Evolutionary conservation across 92 coral and sea anemone genomes (phyloP), one percentile per base, ranked within the genome.

Genomic region (Palythoa grandiflora): DNA sequence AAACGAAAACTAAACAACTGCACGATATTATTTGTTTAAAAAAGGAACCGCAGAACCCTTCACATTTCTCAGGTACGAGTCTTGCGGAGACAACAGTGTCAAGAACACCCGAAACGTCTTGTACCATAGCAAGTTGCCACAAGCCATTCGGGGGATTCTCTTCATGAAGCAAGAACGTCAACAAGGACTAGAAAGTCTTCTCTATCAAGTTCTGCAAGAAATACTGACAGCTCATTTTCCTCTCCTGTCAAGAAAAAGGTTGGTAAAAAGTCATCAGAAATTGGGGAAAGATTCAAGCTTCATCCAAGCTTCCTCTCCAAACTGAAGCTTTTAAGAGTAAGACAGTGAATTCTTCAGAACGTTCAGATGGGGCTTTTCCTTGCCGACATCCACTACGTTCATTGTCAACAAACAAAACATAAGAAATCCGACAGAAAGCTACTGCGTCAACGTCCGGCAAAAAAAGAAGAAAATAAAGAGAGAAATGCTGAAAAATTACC

Each of bases 51-150:
- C 37, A 20, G 74, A 28, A 11, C 35, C 48, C 4, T 70, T 70
- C n/a, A 10, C 39, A 70, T 11, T 11, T 70, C 0, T 37, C 44
- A 70, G 3, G 74, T 35, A 15, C 15, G 40, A 70, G 39, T 10
- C 5, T 70, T 35, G 16, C 35, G 74, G 74, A 70, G 10, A 12
- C 15, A 9, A 28, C 84, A 60, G 28, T 59, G 1, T 37, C 38
- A 3, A 88, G 97, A 60, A 84, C 97, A 12, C 93, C 90, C 10
- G 94, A 94, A 77, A 93, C 94, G 19, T 93, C 98, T 0, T 91
- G 93, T 70, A 91, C 98, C 63, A 79, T 94, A 65, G 93, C 96
- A 9, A 92, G 89, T 50, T 88, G 89, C 68, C 93, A 6, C 84
- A 9, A 52, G 63, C 36, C 63, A 53, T 28, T 28, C 17, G 3